Percentiles rank a stretch among this genome's conserved stretches.
phyloP scores from a whole-genome alignment of 2,797 vertebrate species.

The Ptychadena robeensis region DNA sequence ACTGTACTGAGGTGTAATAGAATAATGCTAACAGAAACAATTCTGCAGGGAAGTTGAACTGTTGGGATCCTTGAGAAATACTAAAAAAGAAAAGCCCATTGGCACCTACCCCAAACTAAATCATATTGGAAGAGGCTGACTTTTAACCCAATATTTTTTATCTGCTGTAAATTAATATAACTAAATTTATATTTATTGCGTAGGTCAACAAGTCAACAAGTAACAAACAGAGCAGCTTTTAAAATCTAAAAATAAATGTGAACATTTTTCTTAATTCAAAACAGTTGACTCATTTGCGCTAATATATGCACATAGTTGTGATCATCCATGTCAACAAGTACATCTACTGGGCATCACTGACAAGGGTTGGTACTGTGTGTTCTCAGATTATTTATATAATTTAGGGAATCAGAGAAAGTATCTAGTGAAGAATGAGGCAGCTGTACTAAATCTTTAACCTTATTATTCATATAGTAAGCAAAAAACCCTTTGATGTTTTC shows the following conservation, averaged over 20 bases:
- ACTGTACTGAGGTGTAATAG: not conserved
- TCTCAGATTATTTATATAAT: constrained; percentile 1
- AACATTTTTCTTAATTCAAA: constrained; percentile 10
- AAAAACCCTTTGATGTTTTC: not conserved
- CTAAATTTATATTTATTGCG: not conserved
- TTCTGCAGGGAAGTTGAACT: not conserved
- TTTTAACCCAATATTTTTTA: not conserved
- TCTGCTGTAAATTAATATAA: not conserved
- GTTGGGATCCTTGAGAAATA: not conserved
- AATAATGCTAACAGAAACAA: too few species aligned
- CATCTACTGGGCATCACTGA: constrained; percentile 17
- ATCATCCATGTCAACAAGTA: constrained; percentile 49
- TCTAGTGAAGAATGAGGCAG: not conserved
- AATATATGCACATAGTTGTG: constrained; percentile 36
- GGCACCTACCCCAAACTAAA: not conserved
- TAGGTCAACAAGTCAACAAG: constrained; percentile 1
- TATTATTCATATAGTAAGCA: not conserved
- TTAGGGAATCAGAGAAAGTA: constrained; percentile 8
- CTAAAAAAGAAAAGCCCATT: not conserved
- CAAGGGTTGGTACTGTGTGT: constrained; percentile 26
- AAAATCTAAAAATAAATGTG: constrained; percentile 35
- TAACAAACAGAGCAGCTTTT: not conserved
- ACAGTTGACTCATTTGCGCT: constrained; percentile 36
- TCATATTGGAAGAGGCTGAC: not conserved
- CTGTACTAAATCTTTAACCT: not conserved